phyloP scores from a whole-genome alignment of 2,797 vertebrate species.

The Iguana delicatissima region DNA sequence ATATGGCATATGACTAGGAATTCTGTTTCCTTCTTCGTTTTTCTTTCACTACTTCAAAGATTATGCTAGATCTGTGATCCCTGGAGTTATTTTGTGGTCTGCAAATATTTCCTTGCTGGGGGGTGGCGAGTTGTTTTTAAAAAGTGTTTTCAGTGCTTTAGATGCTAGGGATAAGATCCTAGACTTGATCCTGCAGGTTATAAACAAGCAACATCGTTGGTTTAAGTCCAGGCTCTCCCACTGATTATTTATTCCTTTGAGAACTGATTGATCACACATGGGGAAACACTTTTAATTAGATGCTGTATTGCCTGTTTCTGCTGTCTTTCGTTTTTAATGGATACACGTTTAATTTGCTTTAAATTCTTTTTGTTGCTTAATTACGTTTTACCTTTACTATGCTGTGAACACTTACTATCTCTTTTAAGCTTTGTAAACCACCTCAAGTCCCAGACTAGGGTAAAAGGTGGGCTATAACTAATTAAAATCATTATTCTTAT shows the following conservation, averaged over 20 bases:
- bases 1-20: neutral
- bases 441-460: too few species aligned
- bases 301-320: too few species aligned
- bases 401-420: too few species aligned
- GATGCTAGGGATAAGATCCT: neutral
- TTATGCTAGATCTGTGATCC: neutral
- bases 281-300: too few species aligned
- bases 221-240: neutral
- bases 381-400: too few species aligned
- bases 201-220: neutral
- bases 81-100: constrained; percentile 21
- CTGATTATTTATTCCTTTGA: neutral
- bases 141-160: neutral
- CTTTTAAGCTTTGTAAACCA: too few species aligned
- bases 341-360: too few species aligned
- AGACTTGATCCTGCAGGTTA: neutral
- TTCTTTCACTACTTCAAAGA: constrained; percentile 35
- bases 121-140: neutral
- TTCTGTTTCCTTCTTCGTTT: constrained; percentile 9
- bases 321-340: too few species aligned
- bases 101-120: constrained; percentile 1
- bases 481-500: too few species aligned
- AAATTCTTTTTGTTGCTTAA: too few species aligned
- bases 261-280: too few species aligned
- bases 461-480: too few species aligned